Evolutionary conservation across 1,140 invertebrate species (phyloP), one percentile per base, ranked within the genome.

Genomic region (Thaumetopoea pityocampa): DNA sequence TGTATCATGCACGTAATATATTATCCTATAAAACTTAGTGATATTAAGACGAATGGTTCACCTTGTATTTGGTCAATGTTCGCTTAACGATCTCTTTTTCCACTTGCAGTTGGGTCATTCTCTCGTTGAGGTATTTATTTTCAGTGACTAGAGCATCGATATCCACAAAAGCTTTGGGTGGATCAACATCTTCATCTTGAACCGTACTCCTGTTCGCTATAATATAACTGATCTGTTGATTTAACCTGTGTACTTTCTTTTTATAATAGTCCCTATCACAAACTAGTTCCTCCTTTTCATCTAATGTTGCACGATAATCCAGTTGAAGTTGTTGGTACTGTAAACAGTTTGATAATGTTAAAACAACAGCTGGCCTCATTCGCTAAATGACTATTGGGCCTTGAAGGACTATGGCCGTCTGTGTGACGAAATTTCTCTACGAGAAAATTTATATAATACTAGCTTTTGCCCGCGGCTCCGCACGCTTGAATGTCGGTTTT

Each of bases 251-350:
- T 7, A 93, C 91, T 81, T 96, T 96, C 51, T 89, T 93, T 68
- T 93, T 93, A 56, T 94, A 94, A n/a, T 91, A 92, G 81, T 96
- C 93, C 45, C 93, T 85, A 67, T 96, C 93, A 6, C 88, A 91
- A 10, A 92, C 89, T 9, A 94, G 68, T 57, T 96, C 95, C 63
- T 95, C 93, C 73, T 96, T 95, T 68, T 96, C 94, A 86, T 96
- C 94, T 18, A 96, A 73, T 10, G 95, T 88, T 24, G 87, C 83
- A 63, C 93, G 90, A 9, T 96, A 85, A 82, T 96, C 94, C 14
- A 89, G 67, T 74, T 92, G 89, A 16, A 94, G 69, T 71, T 93
- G 90, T 37, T 86, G 73, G 66, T 87, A 88, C 87, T 92, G 62
- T 62, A 49, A 51, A 49, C 14, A 52, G 26, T 19, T 19, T 23